phyloP scores from a whole-genome alignment of 2,797 vertebrate species.

The Micrastur ruficollis region DNA sequence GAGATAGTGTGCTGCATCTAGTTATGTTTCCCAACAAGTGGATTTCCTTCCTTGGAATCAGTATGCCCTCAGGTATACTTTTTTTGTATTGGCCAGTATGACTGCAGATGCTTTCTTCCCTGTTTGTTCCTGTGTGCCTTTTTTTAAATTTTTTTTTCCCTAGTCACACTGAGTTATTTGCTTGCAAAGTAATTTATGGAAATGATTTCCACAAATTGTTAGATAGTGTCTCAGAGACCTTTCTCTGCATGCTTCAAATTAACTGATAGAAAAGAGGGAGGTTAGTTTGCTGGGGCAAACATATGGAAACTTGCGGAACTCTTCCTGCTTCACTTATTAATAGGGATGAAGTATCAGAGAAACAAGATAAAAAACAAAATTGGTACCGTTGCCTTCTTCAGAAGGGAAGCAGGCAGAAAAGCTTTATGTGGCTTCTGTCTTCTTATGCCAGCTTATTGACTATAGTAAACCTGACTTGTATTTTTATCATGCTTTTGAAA shows the following conservation, averaged over 20 bases:
- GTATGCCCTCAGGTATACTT: background rate
- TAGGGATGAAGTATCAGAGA: background rate
- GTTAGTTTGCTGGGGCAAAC: background rate
- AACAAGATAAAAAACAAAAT: background rate
- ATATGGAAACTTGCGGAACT: background rate
- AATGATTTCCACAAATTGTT: background rate
- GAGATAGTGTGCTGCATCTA: background rate
- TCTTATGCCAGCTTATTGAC: background rate
- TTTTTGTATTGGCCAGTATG: background rate
- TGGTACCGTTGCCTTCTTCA: background rate
- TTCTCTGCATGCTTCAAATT: background rate
- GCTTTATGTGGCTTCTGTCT: background rate
- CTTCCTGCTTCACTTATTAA: background rate
- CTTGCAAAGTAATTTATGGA: background rate
- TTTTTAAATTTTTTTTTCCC: too few species aligned
- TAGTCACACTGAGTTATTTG: background rate
- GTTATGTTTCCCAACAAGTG: background rate
- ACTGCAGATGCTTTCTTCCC: background rate
- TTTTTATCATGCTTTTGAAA: background rate
- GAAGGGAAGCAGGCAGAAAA: background rate
- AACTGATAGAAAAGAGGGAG: background rate
- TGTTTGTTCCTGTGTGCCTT: background rate
- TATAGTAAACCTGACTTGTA: background rate
- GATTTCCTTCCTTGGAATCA: conserved; percentile 20
- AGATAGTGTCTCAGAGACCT: background rate